A percentile compares a stretch with the other conserved stretches of the same genome.
Conservation (phyloP, 2,797 vertebrate genomes). For the Pogoniulus pusillus region DNA sequence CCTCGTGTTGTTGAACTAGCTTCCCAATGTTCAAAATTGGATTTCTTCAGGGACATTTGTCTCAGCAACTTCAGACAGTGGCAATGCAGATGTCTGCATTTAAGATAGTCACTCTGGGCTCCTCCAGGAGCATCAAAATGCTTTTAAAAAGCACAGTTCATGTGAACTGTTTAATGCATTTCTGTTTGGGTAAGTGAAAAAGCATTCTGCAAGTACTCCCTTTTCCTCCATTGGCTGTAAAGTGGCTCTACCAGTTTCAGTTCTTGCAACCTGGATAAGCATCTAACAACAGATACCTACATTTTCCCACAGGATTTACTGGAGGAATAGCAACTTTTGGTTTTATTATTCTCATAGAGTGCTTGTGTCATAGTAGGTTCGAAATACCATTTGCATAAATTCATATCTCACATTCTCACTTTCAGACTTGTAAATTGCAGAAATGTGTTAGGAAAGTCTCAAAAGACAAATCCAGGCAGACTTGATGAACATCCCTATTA, state of each 20-base stretch:
- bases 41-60: neutral
- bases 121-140: neutral
- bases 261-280: neutral
- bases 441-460: neutral
- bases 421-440: neutral
- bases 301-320: conserved; percentile 20
- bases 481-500: neutral
- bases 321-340: neutral
- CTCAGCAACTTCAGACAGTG: neutral
- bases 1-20: neutral
- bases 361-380: neutral
- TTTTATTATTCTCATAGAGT: neutral
- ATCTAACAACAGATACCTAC: neutral
- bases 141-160: neutral
- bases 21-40: neutral
- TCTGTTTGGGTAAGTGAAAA: neutral
- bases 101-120: neutral
- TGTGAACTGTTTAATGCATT: neutral
- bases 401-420: conserved; percentile 4
- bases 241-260: neutral
- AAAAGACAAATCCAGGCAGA: neutral
- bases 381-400: conserved; percentile 16
- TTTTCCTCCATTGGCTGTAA: neutral
- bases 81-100: neutral
- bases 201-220: neutral